Conservation (phyloP, 1,140 invertebrate genomes). For the Drosophila prosaltans region DNA sequence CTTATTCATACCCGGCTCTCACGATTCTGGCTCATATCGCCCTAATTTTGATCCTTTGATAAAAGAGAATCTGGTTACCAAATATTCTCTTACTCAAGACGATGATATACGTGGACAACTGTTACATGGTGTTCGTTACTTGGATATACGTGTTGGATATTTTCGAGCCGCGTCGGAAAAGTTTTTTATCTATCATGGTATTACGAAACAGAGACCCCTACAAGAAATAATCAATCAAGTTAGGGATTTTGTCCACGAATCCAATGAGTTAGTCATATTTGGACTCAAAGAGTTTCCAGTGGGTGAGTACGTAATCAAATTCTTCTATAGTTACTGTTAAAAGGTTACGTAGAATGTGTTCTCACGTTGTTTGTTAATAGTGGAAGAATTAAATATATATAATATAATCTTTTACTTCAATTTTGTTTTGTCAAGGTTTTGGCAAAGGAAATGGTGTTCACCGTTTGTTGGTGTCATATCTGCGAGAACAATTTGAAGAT, state of each 20-base stretch:
- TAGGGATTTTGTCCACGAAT: constrained; percentile 85
- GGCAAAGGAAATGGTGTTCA: constrained; percentile 83
- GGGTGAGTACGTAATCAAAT: constrained; percentile 74
- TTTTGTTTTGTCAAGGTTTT: constrained; percentile 74
- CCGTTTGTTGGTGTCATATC: constrained; percentile 83
- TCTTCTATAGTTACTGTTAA: too few relatives aligned
- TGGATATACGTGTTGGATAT: constrained; percentile 86
- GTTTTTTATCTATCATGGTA: constrained; percentile 86
- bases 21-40: constrained; percentile 86
- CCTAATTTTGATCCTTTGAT: constrained; percentile 76
- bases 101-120: constrained; percentile 85
- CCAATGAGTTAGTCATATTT: constrained; percentile 87
- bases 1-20: constrained; percentile 87
- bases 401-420: too few relatives aligned
- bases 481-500: constrained; percentile 84
- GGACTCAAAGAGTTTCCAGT: constrained; percentile 87
- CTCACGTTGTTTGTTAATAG: too few relatives aligned
- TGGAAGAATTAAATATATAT: too few relatives aligned
- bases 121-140: constrained; percentile 85
- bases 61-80: constrained; percentile 82
- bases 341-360: too few relatives aligned
- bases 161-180: constrained; percentile 81
- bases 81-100: constrained; percentile 85
- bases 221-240: constrained; percentile 84
- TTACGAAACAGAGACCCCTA: constrained; percentile 84